A percentile compares a stretch with the other conserved stretches of the same genome.
Conservation (phyloP, 2,888 invertebrate species). For the Noctua fimbriata region DNA sequence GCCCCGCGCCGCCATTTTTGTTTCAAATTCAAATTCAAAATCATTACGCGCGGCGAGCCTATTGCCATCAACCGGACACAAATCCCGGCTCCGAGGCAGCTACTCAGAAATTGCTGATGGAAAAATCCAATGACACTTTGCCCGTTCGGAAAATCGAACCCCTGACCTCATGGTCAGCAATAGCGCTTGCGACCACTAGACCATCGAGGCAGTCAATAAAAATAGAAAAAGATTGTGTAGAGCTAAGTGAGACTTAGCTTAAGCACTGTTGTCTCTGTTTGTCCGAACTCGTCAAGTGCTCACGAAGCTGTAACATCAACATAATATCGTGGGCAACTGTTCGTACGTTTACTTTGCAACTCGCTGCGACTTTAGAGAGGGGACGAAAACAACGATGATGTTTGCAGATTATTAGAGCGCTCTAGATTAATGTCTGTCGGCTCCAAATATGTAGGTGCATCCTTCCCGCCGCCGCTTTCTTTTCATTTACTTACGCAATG, state of each 20-base stretch:
- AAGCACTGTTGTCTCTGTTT: neutral
- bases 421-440: neutral
- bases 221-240: neutral
- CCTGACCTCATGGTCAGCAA: neutral
- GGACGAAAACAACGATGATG: slow-evolving; percentile 5
- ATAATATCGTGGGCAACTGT: slow-evolving; percentile 33
- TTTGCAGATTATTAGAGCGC: slow-evolving; percentile 8
- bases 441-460: neutral
- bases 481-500: slow-evolving; percentile 15
- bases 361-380: slow-evolving; percentile 39
- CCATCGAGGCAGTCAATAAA: neutral
- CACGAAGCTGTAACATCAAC: slow-evolving; percentile 28
- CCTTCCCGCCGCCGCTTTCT: slow-evolving; percentile 39
- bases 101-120: neutral
- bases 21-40: too few species aligned
- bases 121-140: neutral
- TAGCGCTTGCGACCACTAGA: neutral
- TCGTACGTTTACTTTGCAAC: slow-evolving; percentile 12
- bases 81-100: neutral
- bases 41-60: too few species aligned
- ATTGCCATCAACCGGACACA: neutral
- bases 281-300: slow-evolving; percentile 10
- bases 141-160: neutral
- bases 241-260: neutral
- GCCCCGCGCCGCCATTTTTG: too few species aligned